Evolutionary conservation across 2,797 vertebrate species (phyloP).

Genomic region (Anableps anableps): DNA sequence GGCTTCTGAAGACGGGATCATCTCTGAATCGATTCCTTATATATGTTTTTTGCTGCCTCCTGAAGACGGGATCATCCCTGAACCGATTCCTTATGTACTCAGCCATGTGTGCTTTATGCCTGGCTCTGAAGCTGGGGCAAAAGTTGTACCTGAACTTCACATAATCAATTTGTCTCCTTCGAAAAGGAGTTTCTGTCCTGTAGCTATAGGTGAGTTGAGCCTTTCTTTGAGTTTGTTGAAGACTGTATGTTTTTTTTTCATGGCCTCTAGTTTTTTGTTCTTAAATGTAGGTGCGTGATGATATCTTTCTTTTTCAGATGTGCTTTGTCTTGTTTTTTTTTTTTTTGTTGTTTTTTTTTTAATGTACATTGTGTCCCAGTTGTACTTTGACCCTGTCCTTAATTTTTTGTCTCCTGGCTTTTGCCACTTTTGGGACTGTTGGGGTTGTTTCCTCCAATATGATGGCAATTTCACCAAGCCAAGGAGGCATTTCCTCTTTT

Average conservation of each 20-base stretch:
- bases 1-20: neutral
- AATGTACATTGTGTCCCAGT: neutral
- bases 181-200: rapidly evolving
- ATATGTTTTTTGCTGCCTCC: no score
- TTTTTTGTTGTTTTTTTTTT: no score
- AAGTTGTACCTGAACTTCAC: neutral
- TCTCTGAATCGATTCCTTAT: no score
- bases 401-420: neutral
- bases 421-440: neutral
- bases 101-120: neutral
- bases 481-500: neutral
- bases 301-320: neutral
- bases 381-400: neutral
- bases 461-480: neutral
- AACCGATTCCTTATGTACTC: neutral
- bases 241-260: neutral
- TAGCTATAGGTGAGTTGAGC: neutral
- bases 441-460: neutral
- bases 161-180: neutral
- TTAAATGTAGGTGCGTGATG: neutral
- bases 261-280: neutral
- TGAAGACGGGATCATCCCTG: rapidly evolving
- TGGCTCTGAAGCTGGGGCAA: neutral
- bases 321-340: neutral
- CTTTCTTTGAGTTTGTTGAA: neutral